Evolutionary conservation across 2,113 vertebrate species (phyloP), one percentile per base, ranked within the genome.

Genomic region (Amphiprion percula): DNA sequence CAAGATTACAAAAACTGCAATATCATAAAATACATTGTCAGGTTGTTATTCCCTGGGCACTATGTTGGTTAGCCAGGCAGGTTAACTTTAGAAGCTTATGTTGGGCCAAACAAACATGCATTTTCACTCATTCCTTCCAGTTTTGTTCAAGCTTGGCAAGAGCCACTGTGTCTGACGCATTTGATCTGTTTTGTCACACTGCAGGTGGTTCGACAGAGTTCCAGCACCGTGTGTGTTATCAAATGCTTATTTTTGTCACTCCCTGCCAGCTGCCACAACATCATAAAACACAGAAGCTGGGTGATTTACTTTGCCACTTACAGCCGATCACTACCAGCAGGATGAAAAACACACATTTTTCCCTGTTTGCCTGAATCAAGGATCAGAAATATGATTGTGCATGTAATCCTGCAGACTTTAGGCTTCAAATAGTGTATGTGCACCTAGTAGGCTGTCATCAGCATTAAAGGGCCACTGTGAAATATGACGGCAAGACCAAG

Each of bases 301-400:
- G 47, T 82, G 61, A 89, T 88, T 89, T 61, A 88, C 83, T 74
- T 68, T 16, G 33, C 71, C 67, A 82, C 55, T 88, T 80, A 74
- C 11, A 55, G 5, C n/a, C 16, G 4, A 77, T 88, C 77, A 80
- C 58, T 21, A n/a, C 19, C 54, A 46, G 26, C n/a, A 24, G 58
- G 46, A 46, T 72, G 26, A 80, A 76, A 78, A 61, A 71, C n/a
- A 61, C 53, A 54, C 28, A 28, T 14, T 76, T 81, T 72, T 73
- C n/a, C 77, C 21, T n/a, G 70, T 71, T 79, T 78, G 63, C 55
- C 11, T 23, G 15, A 53, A 44, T 23, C 26, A 33, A 17, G 9
- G 17, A 78, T 73, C 68, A 79, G 62, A 85, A 85, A 85, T 82
- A 80, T 64, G 50, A 82, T 30, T 70, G 58, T 1, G 26, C 33